Conservation (phyloP, 2,888 invertebrate genomes). For the Harpagoxenus sublaevis region DNA sequence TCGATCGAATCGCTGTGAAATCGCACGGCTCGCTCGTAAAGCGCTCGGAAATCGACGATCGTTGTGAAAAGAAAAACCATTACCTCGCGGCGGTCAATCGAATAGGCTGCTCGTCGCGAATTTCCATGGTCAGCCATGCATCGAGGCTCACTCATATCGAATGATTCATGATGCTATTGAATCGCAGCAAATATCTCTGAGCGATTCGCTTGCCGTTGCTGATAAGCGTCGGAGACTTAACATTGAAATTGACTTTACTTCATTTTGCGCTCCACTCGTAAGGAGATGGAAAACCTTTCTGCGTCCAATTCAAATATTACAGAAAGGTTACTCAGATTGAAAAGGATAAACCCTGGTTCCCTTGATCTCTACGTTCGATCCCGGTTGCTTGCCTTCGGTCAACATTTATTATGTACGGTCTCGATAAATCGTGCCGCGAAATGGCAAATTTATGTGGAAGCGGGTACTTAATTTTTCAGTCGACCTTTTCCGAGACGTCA, state of each 20-base stretch:
- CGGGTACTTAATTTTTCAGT: slow-evolving; percentile 76
- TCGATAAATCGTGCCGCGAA: slow-evolving; percentile 80
- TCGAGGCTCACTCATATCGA: slow-evolving; percentile 14
- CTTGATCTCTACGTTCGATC: slow-evolving; percentile 31
- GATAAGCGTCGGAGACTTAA: slow-evolving; percentile 19
- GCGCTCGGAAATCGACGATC: slow-evolving; percentile 12
- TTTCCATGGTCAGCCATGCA: slow-evolving; percentile 39
- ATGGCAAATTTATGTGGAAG: slow-evolving; percentile 83
- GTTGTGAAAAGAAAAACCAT: slow-evolving; percentile 33
- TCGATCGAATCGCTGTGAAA: slow-evolving; percentile 54
- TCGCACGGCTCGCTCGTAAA: slow-evolving; percentile 37
- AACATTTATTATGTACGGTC: slow-evolving; percentile 78
- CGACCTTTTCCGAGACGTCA: slow-evolving; percentile 65
- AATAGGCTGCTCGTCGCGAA: slow-evolving; percentile 24
- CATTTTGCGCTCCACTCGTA: not conserved
- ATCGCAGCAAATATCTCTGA: slow-evolving; percentile 37
- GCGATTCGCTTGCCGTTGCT: slow-evolving; percentile 9
- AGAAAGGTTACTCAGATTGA: slow-evolving; percentile 13
- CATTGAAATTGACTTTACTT: slow-evolving; percentile 7
- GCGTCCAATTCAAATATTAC: slow-evolving; percentile 21
- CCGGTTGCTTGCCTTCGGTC: slow-evolving; percentile 66
- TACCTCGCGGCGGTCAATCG: slow-evolving; percentile 43
- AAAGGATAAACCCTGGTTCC: not conserved
- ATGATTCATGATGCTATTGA: slow-evolving; percentile 46
- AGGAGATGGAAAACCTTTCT: slow-evolving; percentile 28